Percentiles rank a stretch among this genome's conserved stretches.
Evolutionary conservation across 2,113 vertebrate species (phyloP).

Genomic region (Benitochromis conjunctus): DNA sequence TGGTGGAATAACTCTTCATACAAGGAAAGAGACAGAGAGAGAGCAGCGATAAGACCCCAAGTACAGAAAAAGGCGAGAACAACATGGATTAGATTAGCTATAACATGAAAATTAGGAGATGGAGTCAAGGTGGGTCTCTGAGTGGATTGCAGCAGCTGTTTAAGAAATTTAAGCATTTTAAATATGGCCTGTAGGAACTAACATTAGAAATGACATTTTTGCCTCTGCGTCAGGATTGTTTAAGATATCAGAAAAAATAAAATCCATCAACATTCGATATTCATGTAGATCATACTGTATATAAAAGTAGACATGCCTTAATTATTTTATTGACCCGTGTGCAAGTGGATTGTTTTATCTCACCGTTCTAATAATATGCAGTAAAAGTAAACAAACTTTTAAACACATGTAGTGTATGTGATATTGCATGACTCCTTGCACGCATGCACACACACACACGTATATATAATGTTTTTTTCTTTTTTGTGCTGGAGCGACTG

Average conservation of each 20-base stretch:
- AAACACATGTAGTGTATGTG: background rate
- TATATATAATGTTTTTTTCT: background rate
- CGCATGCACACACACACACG: background rate
- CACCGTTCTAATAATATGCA: background rate
- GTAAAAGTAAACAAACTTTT: background rate
- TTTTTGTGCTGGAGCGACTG: background rate
- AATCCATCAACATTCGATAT: background rate
- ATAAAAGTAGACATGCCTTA: background rate
- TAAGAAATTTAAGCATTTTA: background rate
- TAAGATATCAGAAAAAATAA: background rate
- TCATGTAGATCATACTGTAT: background rate
- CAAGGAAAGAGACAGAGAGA: background rate
- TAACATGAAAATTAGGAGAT: background rate
- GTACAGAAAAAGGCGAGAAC: background rate
- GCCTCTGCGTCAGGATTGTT: background rate
- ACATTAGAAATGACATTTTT: background rate
- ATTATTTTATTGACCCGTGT: background rate
- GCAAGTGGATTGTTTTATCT: background rate
- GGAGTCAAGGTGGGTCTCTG: background rate
- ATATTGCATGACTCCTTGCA: background rate
- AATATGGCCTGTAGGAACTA: background rate
- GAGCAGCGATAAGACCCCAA: rapidly evolving
- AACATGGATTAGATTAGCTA: background rate
- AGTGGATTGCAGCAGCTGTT: background rate
- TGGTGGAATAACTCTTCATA: background rate